Percentiles rank a stretch among this genome's conserved stretches.
These are phyloP conservation scores for Dasyurus viverrinus DNA, from an alignment of 2,113 vertebrate species.

Conservation along the genomic window DNA sequence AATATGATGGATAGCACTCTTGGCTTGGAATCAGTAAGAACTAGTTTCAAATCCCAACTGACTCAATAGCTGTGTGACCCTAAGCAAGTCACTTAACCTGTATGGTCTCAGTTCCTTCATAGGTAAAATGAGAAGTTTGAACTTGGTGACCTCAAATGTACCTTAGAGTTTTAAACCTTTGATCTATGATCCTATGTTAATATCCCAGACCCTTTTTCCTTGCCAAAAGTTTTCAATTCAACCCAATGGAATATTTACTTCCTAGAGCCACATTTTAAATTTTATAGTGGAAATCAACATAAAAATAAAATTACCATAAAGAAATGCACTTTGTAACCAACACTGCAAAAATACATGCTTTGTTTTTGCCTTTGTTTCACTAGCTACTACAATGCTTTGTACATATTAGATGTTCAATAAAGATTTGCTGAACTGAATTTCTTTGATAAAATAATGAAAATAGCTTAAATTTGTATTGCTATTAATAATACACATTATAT, in stretches of 20 bases:
- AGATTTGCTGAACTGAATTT: neutral
- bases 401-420: neutral
- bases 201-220: neutral
- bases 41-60: neutral
- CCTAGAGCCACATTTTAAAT: neutral
- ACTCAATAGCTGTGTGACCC: neutral
- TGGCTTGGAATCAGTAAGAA: neutral
- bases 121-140: neutral
- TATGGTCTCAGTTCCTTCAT: neutral
- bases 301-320: neutral
- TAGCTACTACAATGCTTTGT: neutral
- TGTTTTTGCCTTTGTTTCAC: neutral
- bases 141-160: neutral
- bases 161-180: neutral
- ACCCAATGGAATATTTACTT: neutral
- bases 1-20: neutral
- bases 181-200: neutral
- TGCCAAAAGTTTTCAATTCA: neutral
- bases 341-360: neutral
- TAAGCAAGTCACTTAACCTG: neutral
- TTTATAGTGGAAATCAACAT: neutral
- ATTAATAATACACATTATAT: neutral
- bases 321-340: neutral
- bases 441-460: neutral
- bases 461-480: neutral